Evolutionary conservation across 2,888 invertebrate genomes (phyloP), one percentile per base, ranked within the genome.

Genomic region (Hirudinaria manillensis): DNA sequence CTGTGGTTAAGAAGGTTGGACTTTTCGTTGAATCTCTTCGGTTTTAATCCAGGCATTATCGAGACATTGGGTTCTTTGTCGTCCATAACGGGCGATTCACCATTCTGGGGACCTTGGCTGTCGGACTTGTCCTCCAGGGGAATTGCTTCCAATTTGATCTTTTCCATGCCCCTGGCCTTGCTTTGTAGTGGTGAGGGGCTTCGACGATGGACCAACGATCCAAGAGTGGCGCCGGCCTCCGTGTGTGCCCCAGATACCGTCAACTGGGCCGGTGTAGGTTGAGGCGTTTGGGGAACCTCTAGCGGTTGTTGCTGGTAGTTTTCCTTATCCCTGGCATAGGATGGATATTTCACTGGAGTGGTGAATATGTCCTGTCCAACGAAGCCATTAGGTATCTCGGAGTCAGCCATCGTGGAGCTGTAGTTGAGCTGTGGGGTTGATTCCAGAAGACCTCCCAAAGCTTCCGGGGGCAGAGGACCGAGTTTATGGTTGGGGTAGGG

Each of bases 271-370:
- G 1, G 45, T n/a, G 51, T 10, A 6, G 68, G 68, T 45, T 24
- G 70, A 7, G 70, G 36, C 7, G 38, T 24, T 70, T 34, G 24
- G 3, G 70, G 53, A 53, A 76, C 76, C 27, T 73, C 73, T n/a
- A 76, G 73, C 51, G 38, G 72, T 55, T 73, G 67, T 24, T 76
- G 76, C 68, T 76, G 76, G 67, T 73, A 76, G 53, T 73, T 76
- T n/a, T 73, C 67, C 36, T 68, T 73, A 34, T 73, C 76, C 38
- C 76, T 67, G 34, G 66, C n/a, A 19, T 66, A 65, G 29, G 73
- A 61, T 19, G 53, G 51, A 66, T 66, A 55, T 21, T 38, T 34
- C 19, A n/a, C 21, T 10, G 51, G 53, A 32, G 38, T 16, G 27
- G 27, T 24, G 27, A 38, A 73, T 34, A 24, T 36, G 32, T 61